Conservation (phyloP, 2,888 invertebrate genomes). For the Miltochrista miniata region DNA sequence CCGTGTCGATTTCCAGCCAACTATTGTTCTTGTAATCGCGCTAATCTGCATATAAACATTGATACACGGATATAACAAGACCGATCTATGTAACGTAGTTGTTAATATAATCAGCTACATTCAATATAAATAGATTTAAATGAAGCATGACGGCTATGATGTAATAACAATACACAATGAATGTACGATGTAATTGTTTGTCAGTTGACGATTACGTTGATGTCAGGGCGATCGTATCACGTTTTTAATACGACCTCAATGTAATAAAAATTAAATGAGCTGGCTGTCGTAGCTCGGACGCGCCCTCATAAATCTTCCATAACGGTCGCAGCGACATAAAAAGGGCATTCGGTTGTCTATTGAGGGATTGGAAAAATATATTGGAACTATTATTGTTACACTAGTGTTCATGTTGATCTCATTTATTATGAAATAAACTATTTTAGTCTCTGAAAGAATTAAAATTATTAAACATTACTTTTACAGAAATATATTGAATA, state of each 20-base stretch:
- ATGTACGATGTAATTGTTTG: slow-evolving; percentile 27
- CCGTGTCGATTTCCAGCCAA: slow-evolving; percentile 66
- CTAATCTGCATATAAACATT: slow-evolving; percentile 44
- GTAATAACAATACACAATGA: slow-evolving; percentile 17
- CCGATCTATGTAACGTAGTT: slow-evolving; percentile 33
- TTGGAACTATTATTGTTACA: slow-evolving; percentile 27
- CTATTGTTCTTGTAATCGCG: slow-evolving; percentile 64
- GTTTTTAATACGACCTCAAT: slow-evolving; percentile 30
- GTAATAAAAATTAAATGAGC: slow-evolving; percentile 40
- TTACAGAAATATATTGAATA: no score
- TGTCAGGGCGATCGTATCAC: slow-evolving; percentile 15
- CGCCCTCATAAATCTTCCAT: slow-evolving; percentile 50
- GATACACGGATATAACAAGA: slow-evolving; percentile 36
- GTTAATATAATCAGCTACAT: slow-evolving; percentile 28
- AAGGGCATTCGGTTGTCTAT: slow-evolving; percentile 47
- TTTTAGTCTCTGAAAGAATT: no score
- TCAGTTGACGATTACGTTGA: slow-evolving; percentile 27
- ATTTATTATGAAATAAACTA: no score
- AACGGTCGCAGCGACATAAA: slow-evolving; percentile 47
- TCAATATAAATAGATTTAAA: slow-evolving; percentile 22
- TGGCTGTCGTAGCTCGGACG: slow-evolving; percentile 26
- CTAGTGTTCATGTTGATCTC: not conserved
- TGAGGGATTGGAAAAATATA: slow-evolving; percentile 41
- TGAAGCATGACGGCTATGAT: slow-evolving; percentile 19
- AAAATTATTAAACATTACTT: no score